Conservation (phyloP, 2,113 vertebrate genomes). For the Rhineura floridana region DNA sequence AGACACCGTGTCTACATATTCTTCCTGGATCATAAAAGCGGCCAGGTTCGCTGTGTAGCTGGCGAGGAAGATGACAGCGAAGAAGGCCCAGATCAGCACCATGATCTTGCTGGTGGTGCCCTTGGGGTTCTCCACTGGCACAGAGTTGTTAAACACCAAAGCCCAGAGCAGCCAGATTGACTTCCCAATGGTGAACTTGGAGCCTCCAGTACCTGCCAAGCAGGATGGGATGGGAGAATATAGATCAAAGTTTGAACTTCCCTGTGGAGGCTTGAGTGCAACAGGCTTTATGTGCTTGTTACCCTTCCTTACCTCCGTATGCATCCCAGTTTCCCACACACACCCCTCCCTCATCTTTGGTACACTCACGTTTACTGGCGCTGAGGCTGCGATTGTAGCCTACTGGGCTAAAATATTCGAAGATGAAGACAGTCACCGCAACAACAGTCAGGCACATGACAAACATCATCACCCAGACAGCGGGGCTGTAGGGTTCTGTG, state of each 20-base stretch:
- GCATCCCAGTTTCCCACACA: accelerated
- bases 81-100: constrained; percentile 97
- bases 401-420: constrained; percentile 90
- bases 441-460: constrained; percentile 97
- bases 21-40: constrained; percentile 97
- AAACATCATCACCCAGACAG: constrained; percentile 98
- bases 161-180: constrained; percentile 89
- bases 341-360: neutral
- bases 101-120: constrained; percentile 98
- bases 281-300: neutral
- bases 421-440: constrained; percentile 95
- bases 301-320: neutral
- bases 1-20: constrained; percentile 94
- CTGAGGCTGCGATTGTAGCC: constrained; percentile 85
- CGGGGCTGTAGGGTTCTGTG: constrained; percentile 92
- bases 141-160: constrained; percentile 95
- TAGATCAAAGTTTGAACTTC: neutral
- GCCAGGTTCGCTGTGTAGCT: constrained; percentile 96
- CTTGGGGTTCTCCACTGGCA: constrained; percentile 94
- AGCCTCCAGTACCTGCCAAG: constrained; percentile 80
- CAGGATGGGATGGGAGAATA: neutral
- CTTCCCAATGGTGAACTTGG: constrained; percentile 93
- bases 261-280: neutral
- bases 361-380: constrained; percentile 87
- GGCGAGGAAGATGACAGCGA: constrained; percentile 95